Evolutionary conservation across 35 echinoderm and acorn worm species (phyloP).

Genomic region (Lytechinus pictus): DNA sequence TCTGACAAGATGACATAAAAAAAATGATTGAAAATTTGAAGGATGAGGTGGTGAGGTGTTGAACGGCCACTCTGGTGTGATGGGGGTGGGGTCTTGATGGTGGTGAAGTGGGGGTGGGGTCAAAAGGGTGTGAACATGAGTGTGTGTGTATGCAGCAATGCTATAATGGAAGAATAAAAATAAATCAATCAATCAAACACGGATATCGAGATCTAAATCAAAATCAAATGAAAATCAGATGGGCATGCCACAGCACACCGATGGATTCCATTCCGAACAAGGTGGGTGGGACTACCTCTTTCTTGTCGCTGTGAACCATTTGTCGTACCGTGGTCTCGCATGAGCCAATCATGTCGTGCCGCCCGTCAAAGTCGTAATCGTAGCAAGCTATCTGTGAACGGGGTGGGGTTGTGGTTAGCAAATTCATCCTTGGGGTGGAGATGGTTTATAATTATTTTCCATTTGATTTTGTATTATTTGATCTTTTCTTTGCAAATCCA

Average conservation of each 20-base stretch:
- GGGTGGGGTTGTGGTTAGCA: constrained; percentile 56
- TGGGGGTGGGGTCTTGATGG: constrained; percentile 16
- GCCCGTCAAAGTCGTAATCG: constrained; percentile 96
- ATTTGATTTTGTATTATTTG: not conserved
- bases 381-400: constrained; percentile 82
- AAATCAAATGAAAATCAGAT: constrained; percentile 14
- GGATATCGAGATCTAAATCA: not conserved
- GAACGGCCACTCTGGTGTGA: not conserved
- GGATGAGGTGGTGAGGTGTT: not conserved
- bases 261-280: constrained; percentile 37
- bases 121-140: not conserved
- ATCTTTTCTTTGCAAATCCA: not conserved
- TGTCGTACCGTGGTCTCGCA: constrained; percentile 86
- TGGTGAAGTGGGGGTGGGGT: constrained; percentile 33
- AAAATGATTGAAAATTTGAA: not conserved
- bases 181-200: constrained; percentile 41
- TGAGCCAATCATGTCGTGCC: constrained; percentile 92
- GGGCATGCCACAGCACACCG: constrained; percentile 50
- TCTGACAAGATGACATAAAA: not conserved
- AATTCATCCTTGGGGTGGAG: not conserved
- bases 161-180: not conserved
- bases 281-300: constrained; percentile 82
- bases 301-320: constrained; percentile 72
- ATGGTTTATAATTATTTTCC: not conserved
- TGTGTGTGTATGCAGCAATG: not conserved